These are phyloP conservation scores for Brachionus calyciflorus DNA, from an alignment of 1,140 invertebrate species.

Conservation along the genomic window DNA sequence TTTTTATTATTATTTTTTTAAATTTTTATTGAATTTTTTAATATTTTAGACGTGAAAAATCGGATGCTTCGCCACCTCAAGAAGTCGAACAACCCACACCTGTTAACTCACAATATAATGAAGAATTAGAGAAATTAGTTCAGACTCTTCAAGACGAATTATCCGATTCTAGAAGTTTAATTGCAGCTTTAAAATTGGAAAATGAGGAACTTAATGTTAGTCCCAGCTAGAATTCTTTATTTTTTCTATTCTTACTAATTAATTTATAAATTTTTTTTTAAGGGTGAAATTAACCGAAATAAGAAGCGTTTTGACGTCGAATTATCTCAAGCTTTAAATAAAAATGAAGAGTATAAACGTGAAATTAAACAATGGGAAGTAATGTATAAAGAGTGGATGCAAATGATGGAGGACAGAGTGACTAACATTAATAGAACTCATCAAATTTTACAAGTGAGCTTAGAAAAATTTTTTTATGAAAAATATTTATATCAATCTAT, in stretches of 20 bases:
- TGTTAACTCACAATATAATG: not conserved
- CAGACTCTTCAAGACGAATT: not conserved
- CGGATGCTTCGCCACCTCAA: not conserved
- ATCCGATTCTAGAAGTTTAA: slow-evolving; percentile 6
- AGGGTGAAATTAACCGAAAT: not conserved
- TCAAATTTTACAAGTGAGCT: slow-evolving; percentile 45
- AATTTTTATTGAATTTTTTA: not conserved
- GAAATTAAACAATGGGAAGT: slow-evolving; percentile 44
- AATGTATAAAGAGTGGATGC: slow-evolving; percentile 46
- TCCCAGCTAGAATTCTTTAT: not conserved
- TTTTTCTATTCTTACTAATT: too few species aligned
- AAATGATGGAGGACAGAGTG: slow-evolving; percentile 40
- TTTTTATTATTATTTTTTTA: not conserved
- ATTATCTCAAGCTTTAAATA: not conserved
- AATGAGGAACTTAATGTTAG: slow-evolving; percentile 35
- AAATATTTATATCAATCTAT: too few species aligned
- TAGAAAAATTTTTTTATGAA: too few species aligned
- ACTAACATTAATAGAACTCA: slow-evolving; percentile 41
- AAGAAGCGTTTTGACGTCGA: slow-evolving; percentile 23
- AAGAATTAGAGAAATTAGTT: slow-evolving; percentile 32
- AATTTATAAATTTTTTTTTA: not conserved
- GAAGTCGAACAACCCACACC: not conserved
- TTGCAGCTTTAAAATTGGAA: slow-evolving; percentile 42
- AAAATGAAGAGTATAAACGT: slow-evolving; percentile 45
- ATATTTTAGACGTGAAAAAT: not conserved